Conservation (phyloP, 2,888 invertebrate genomes). For the Pilophorus perplexus region DNA sequence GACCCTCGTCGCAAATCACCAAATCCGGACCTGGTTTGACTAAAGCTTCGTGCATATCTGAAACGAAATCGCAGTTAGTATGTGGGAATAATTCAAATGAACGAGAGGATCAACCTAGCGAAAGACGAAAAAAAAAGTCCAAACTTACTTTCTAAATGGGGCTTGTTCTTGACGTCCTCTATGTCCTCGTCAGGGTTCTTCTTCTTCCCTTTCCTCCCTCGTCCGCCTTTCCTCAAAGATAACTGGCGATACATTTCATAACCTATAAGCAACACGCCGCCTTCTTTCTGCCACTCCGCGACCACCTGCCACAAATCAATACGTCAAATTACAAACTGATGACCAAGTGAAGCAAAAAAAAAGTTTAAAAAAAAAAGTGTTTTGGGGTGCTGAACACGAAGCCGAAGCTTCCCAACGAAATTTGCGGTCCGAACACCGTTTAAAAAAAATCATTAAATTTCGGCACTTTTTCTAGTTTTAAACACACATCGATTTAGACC, state of each 20-base stretch:
- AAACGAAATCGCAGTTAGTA: too few relatives aligned
- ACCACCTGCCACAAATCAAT: slow-evolving; percentile 52
- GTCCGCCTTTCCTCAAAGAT: slow-evolving; percentile 71
- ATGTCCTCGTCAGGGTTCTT: slow-evolving; percentile 56
- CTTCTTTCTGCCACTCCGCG: slow-evolving; percentile 78
- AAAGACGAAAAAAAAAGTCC: too few relatives aligned
- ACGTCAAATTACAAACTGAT: slow-evolving; percentile 7
- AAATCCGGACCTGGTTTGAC: slow-evolving; percentile 87
- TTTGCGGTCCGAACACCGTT: too few relatives aligned
- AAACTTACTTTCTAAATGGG: slow-evolving; percentile 67
- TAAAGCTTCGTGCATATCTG: slow-evolving; percentile 78
- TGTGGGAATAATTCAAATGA: too few relatives aligned
- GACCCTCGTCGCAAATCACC: slow-evolving; percentile 93
- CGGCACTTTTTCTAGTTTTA: too few relatives aligned
- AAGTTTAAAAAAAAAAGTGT: background rate
- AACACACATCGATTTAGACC: too few relatives aligned
- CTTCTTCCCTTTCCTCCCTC: slow-evolving; percentile 60
- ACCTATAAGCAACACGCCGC: slow-evolving; percentile 93
- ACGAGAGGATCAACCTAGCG: too few relatives aligned
- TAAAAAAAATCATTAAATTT: too few relatives aligned
- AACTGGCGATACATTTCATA: slow-evolving; percentile 94
- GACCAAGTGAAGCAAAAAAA: slow-evolving; percentile 4
- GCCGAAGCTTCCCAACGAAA: too few relatives aligned
- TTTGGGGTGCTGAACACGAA: too few relatives aligned
- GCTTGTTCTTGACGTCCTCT: slow-evolving; percentile 62